Conservation (phyloP, 2,113 vertebrate species). For the Rhinogobius similis region DNA sequence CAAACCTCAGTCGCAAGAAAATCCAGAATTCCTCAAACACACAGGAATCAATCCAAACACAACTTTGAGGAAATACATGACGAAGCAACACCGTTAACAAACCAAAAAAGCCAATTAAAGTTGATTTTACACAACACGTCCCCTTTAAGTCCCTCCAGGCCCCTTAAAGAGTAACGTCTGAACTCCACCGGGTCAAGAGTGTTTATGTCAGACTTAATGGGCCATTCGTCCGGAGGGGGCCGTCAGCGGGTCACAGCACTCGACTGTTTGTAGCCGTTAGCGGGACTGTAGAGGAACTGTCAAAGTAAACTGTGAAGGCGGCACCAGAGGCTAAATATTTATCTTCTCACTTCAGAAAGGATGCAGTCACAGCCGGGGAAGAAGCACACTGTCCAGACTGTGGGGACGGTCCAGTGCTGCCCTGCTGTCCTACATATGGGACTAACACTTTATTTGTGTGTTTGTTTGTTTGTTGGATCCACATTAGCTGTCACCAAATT, state of each 20-base stretch:
- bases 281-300: background rate
- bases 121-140: no score
- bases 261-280: background rate
- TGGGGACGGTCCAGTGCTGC: background rate
- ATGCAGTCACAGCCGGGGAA: background rate
- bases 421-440: background rate
- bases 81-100: no score
- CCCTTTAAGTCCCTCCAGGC: background rate
- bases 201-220: conserved; percentile 3
- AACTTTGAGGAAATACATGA: no score
- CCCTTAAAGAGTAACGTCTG: background rate
- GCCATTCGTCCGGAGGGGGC: background rate
- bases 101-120: no score
- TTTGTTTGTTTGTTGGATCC: no score
- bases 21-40: no score
- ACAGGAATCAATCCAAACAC: no score
- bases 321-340: background rate
- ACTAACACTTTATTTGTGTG: background rate
- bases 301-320: background rate
- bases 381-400: background rate
- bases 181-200: background rate
- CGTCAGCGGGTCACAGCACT: background rate
- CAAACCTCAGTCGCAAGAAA: no score
- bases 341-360: background rate
- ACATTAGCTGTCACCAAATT: no score